phyloP scores from a whole-genome alignment of 2,797 vertebrate species.

The Huso huso region DNA sequence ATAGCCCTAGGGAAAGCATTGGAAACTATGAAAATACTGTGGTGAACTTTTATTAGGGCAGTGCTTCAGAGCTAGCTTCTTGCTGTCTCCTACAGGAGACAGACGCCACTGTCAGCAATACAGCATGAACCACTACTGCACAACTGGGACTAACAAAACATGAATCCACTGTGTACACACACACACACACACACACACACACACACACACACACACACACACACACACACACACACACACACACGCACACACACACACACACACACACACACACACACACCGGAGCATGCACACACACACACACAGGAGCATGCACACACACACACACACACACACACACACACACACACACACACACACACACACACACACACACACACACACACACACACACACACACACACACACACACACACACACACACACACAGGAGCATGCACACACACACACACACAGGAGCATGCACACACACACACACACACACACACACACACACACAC shows the following conservation, averaged over 20 bases:
- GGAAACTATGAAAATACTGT: too few relatives aligned
- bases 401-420: background rate
- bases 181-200: constrained; percentile 20
- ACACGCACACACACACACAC: constrained; percentile 10
- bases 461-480: too few relatives aligned
- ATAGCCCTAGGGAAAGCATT: too few relatives aligned
- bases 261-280: background rate
- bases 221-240: background rate
- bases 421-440: background rate
- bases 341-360: constrained; percentile 30
- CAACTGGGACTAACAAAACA: background rate
- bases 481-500: background rate
- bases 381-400: constrained; percentile 10
- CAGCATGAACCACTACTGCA: background rate
- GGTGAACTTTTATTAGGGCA: too few relatives aligned
- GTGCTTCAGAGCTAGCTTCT: too few relatives aligned
- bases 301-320: constrained; percentile 1
- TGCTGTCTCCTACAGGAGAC: too few relatives aligned
- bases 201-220: constrained; percentile 16
- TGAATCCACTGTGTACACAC: constrained; percentile 22
- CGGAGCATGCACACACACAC: background rate
- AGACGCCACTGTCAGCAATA: too few relatives aligned
- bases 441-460: background rate
- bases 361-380: constrained; percentile 40
- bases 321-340: constrained; percentile 19